These are phyloP conservation scores for Leiothrix lutea DNA, from an alignment of 2,113 vertebrate species.

Conservation along the genomic window DNA sequence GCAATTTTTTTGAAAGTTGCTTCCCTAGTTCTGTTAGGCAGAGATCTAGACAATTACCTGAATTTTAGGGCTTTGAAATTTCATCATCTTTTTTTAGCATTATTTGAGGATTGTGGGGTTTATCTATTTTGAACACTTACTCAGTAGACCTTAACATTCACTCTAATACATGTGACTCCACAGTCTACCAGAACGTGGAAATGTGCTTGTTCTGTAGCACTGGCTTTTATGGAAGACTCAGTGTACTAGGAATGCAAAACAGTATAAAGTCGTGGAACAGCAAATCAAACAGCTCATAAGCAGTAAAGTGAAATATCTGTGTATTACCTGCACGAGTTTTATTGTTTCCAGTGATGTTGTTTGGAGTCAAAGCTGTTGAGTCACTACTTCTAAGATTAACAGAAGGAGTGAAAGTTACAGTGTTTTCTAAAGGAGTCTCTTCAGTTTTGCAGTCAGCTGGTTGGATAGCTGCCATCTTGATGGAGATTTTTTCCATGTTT, in stretches of 20 bases:
- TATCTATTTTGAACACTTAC: background rate
- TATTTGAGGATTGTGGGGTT: background rate
- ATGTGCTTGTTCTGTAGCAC: rapidly evolving
- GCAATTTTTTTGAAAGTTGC: background rate
- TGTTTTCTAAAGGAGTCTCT: background rate
- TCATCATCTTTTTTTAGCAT: background rate
- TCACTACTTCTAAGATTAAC: background rate
- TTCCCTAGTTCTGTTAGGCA: background rate
- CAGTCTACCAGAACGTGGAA: background rate
- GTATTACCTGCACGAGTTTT: conserved; percentile 60
- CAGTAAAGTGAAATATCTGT: background rate
- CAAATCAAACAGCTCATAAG: background rate
- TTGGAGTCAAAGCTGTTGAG: background rate
- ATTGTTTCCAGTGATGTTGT: conserved; percentile 23
- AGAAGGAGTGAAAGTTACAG: background rate
- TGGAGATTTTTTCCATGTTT: background rate
- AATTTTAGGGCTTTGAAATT: background rate
- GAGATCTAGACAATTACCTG: background rate
- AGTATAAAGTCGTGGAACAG: background rate
- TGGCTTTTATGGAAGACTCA: background rate
- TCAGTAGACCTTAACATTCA: background rate
- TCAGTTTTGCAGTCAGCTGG: conserved; percentile 23
- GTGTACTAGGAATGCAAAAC: background rate
- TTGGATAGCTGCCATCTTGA: conserved; percentile 52
- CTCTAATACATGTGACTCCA: background rate